Evolutionary conservation across 2,113 vertebrate genomes (phyloP).

Genomic region (Eublepharis macularius): DNA sequence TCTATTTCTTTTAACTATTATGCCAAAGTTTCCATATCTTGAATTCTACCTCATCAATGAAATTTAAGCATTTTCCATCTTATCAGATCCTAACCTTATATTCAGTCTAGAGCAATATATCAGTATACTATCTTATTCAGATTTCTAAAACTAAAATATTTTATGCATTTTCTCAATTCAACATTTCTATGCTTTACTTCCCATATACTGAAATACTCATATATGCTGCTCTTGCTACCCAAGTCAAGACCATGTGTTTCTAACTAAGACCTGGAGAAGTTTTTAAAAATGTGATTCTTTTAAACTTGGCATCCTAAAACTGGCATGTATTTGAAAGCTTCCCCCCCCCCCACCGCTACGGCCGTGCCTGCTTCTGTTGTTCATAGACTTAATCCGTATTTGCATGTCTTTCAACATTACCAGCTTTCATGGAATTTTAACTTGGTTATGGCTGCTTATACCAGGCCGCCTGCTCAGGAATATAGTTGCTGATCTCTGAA

Average conservation of each 20-base stretch:
- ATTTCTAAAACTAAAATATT: too few relatives aligned
- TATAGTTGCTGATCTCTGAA: slow-evolving; percentile 63
- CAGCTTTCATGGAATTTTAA: slow-evolving; percentile 62
- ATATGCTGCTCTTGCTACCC: too few relatives aligned
- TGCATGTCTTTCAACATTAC: slow-evolving; percentile 57
- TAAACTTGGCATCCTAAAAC: background rate
- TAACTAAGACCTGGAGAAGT: slow-evolving; percentile 11
- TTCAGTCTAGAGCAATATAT: too few relatives aligned
- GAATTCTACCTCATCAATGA: too few relatives aligned
- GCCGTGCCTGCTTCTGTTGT: slow-evolving; percentile 37
- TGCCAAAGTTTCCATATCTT: too few relatives aligned
- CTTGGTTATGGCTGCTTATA: slow-evolving; percentile 64
- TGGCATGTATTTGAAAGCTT: slow-evolving; percentile 42
- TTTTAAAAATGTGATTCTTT: slow-evolving; percentile 49
- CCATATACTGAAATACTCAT: too few relatives aligned
- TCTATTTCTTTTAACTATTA: too few relatives aligned
- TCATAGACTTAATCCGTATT: slow-evolving; percentile 50
- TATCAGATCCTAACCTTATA: too few relatives aligned
- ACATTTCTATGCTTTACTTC: too few relatives aligned
- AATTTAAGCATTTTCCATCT: too few relatives aligned
- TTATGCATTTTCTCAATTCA: too few relatives aligned
- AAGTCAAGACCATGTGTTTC: background rate
- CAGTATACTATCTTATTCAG: too few relatives aligned
- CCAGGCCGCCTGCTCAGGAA: slow-evolving; percentile 59
- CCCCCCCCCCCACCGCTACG: slow-evolving; percentile 31